Base-by-base conservation (phyloP, 2,888 invertebrate genomes). In the Aphidoletes aphidimyza region DNA sequence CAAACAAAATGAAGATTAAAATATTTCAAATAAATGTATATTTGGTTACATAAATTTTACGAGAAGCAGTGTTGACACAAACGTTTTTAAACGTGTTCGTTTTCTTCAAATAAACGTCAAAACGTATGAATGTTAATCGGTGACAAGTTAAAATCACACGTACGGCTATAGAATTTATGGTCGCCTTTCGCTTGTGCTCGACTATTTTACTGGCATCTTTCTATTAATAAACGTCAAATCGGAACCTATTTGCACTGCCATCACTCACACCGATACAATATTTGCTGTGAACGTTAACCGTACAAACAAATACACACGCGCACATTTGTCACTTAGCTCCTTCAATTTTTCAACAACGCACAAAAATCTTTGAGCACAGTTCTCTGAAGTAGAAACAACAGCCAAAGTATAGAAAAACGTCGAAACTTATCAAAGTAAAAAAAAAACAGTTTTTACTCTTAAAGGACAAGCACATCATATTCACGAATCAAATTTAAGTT, bases 341-440 rank as follows among this genome's bases (percentile, higher is more conserved):
- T 81, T 81, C 37, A 81, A 81, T 37, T 81, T 81, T 37, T 81
- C 37, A 81, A 81, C 81, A 81, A 81, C 81, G 81, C 81, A 81
- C 81, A 81, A 81, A 81, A 81, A 81, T 37, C 37, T 37, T 81
- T n/a, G 37, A 81, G 81, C 37, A 81, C 37, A 36, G 37, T 39
- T n/a, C 39, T 69, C 69, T 69, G 69, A 30, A 69, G 69, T 39
- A 81, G 81, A 11, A 37, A 8, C n/a, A 81, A 37, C 81, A 81
- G 37, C 37, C 8, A 37, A 2, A 54, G 78, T 2, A 37, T 8
- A 81, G n/a, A 81, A 37, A 37, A n/a, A n/a, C 36, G 19, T 81
- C 39, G 81, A 37, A 81, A 1, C 37, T 36, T 78, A 36, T 36
- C n/a, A 81, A 81, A 81, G 11, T 17, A 36, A 17, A 17, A 78